Evolutionary conservation across 2,113 vertebrate species (phyloP), one percentile per base, ranked within the genome.

Genomic region (Phalacrocorax brasilianus): DNA sequence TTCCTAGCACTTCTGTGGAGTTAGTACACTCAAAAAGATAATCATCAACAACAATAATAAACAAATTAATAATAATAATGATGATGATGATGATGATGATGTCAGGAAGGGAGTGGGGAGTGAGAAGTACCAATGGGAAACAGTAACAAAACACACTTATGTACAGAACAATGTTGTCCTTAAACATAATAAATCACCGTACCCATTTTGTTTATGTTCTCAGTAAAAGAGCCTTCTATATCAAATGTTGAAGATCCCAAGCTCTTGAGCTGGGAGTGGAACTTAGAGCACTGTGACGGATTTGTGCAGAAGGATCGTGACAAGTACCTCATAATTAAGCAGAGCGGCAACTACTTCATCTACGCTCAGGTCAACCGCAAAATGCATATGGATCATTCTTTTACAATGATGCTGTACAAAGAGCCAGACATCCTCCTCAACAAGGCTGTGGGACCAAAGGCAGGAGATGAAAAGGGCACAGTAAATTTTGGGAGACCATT

Each of bases 211-310:
- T 72, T 49, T 89, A 33, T 66, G 22, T 70, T 91, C 82, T 70
- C 77, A 95, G 93, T 89, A 5, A 61, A 47, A 4, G 1, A 1
- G 4, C 4, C 14, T 38, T 7, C 23, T 13, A 4, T 6, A 33
- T 0, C 1, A 10, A 2, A 5, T 0, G 0, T 0, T 1, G 0
- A 0, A 17, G 0, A 0, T 2, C 0, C 0, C 32, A 30, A 45
- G 44, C 6, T 45, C 44, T 18, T 89, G 66, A 73, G 2, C 12
- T 97, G 96, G 97, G 2, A 80, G 1, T 97, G 95, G 95, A 8
- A 47, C 4, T 24, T 87, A 3, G 0, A 62, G 13, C 28, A 88
- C 89, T 97, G 97, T 3, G 3, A 73, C 0, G 96, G 89, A 26
- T 59, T 70, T n/a, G 91, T 97, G 66, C 12, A 73, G 67, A 14